phyloP scores from a whole-genome alignment of 2,797 vertebrate species.

The Chanos chanos region DNA sequence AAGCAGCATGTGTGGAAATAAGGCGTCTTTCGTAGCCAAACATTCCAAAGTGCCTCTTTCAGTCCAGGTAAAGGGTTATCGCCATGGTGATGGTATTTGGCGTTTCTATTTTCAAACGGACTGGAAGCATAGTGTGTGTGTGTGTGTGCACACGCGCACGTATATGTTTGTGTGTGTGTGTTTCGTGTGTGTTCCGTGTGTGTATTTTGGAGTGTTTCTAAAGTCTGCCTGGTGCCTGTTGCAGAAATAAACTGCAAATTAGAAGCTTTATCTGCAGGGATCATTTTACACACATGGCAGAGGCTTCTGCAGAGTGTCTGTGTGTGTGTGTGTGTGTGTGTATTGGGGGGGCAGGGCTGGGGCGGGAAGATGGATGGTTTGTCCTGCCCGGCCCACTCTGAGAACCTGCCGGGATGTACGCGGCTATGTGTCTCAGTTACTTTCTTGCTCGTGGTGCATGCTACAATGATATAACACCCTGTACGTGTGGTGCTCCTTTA shows the following conservation, averaged over 20 bases:
- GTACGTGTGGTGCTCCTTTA: too few relatives aligned
- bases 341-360: slow-evolving; percentile 28
- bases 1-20: slow-evolving; percentile 25
- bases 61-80: slow-evolving; percentile 71
- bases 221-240: slow-evolving; percentile 70
- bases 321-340: slow-evolving; percentile 24
- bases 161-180: slow-evolving; percentile 27
- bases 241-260: slow-evolving; percentile 73
- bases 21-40: slow-evolving; percentile 25
- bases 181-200: background rate
- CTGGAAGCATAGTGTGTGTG: slow-evolving; percentile 28
- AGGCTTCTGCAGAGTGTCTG: slow-evolving; percentile 23
- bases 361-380: slow-evolving; percentile 4
- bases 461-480: too few relatives aligned
- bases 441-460: too few relatives aligned
- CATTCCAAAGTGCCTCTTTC: slow-evolving; percentile 40
- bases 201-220: slow-evolving; percentile 2
- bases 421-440: too few relatives aligned
- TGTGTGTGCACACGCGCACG: slow-evolving; percentile 26
- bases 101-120: slow-evolving; percentile 47
- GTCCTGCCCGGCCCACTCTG: slow-evolving; percentile 3
- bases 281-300: slow-evolving; percentile 58
- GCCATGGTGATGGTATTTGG: slow-evolving; percentile 70
- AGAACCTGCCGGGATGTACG: too few relatives aligned
- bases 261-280: slow-evolving; percentile 60